Conservation (phyloP, 2,888 invertebrate genomes). For the Eristalis tenax region DNA sequence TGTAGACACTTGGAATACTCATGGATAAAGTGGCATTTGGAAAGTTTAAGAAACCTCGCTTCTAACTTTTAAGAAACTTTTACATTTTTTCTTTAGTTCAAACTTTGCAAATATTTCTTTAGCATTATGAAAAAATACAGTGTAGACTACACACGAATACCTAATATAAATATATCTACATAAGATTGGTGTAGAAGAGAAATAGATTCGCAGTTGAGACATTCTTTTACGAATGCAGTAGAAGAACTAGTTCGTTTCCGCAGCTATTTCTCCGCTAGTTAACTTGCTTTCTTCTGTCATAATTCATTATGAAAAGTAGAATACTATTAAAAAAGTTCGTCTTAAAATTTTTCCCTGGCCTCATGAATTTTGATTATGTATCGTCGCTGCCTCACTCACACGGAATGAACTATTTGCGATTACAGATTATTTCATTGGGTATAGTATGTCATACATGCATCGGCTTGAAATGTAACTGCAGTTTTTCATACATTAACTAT, state of each 20-base stretch:
- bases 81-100: conserved; percentile 62
- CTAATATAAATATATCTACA: conserved; percentile 48
- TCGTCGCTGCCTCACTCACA: conserved; percentile 54
- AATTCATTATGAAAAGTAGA: conserved; percentile 69
- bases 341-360: conserved; percentile 58
- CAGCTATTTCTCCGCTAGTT: conserved; percentile 60
- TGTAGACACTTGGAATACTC: conserved; percentile 66
- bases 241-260: conserved; percentile 52
- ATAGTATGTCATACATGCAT: background rate
- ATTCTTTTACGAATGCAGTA: conserved; percentile 62
- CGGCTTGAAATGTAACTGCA: no score
- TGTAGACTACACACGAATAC: conserved; percentile 21
- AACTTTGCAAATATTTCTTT: conserved; percentile 70
- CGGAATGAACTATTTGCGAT: conserved; percentile 23
- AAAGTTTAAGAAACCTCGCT: conserved; percentile 65
- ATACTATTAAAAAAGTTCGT: conserved; percentile 67
- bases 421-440: background rate
- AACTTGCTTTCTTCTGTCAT: conserved; percentile 64
- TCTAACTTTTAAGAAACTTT: conserved; percentile 67
- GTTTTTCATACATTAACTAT: no score
- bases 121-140: conserved; percentile 52
- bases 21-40: conserved; percentile 69
- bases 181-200: conserved; percentile 54
- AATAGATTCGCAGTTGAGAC: conserved; percentile 46
- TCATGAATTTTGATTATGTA: conserved; percentile 69